These are phyloP conservation scores for Pogoniulus pusillus DNA, from an alignment of 2,797 vertebrate species.

Conservation along the genomic window DNA sequence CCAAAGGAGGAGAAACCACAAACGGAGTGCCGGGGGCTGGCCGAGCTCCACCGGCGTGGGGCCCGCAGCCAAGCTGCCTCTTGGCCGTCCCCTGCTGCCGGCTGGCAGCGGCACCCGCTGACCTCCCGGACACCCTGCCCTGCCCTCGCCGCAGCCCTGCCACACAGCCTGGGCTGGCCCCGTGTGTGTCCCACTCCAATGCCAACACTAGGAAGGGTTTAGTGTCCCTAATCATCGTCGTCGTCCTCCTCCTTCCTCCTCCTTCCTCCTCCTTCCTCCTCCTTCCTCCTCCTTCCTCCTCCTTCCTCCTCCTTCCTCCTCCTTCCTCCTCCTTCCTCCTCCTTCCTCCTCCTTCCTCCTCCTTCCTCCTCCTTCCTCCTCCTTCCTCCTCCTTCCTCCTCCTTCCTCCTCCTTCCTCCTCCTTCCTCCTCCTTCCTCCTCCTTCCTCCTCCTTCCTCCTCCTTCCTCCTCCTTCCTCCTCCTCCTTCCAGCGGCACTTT, in stretches of 20 bases:
- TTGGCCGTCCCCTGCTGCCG: neutral
- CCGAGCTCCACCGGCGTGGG: neutral
- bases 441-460: no score
- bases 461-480: no score
- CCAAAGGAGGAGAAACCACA: constrained; percentile 38
- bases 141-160: neutral
- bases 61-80: constrained; percentile 37
- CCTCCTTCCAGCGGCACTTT: accelerated
- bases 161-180: accelerated
- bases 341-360: accelerated
- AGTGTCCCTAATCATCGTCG: neutral
- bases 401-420: accelerated
- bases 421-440: neutral
- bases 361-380: no score
- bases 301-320: accelerated
- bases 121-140: neutral
- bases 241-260: accelerated
- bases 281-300: neutral
- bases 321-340: neutral
- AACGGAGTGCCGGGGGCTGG: neutral
- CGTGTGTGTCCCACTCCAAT: no score
- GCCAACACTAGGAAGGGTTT: neutral
- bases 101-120: constrained; percentile 5
- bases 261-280: no score
- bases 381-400: neutral